Evolutionary conservation across 2,113 vertebrate species (phyloP), one percentile per base, ranked within the genome.

Genomic region (Calidris pugnax): DNA sequence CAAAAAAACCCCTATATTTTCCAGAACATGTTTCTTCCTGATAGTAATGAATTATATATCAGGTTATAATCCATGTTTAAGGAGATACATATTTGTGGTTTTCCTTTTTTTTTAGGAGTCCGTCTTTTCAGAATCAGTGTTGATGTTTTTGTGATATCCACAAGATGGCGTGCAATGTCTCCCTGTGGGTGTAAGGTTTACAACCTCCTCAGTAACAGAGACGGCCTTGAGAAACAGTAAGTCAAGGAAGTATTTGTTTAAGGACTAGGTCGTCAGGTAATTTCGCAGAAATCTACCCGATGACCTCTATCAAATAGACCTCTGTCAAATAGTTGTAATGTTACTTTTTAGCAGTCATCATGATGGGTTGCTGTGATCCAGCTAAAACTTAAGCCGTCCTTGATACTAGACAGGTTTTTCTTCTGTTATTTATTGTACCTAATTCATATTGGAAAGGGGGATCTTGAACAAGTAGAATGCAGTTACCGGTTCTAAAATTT

Each of bases 91-190:
- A 33, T 28, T 79, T 76, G 9, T 48, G 13, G 30, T 56, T 13
- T 56, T 47, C 3, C 7, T 3, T 3, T 14, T 4, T 4, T 27
- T 33, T 62, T 32, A 56, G 2, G 0, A 71, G 12, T 39, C 12
- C 2, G 3, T 39, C 12, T 56, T 67, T 93, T 64, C 47, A 64
- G 64, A 75, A 19, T 20, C 74, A 85, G 33, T 26, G n/a, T 33
- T 71, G 59, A 9, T 84, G 27, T 93, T 87, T 60, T 48, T 45
- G 11, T 39, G 13, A 23, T n/a, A 68, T 3, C 97, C 97, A 96
- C 96, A 69, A 69, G 92, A 72, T 94, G 96, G 91, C 93, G 68
- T 0, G 3, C 56, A 43, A 19, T 28, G 35, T 41, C 77, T 66
- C 14, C 8, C 20, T 55, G 45, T 75, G 35, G 7, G 8, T 9